Evolutionary conservation across 1,140 invertebrate genomes (phyloP), one percentile per base, ranked within the genome.

Genomic region (Cotesia glomerata): DNA sequence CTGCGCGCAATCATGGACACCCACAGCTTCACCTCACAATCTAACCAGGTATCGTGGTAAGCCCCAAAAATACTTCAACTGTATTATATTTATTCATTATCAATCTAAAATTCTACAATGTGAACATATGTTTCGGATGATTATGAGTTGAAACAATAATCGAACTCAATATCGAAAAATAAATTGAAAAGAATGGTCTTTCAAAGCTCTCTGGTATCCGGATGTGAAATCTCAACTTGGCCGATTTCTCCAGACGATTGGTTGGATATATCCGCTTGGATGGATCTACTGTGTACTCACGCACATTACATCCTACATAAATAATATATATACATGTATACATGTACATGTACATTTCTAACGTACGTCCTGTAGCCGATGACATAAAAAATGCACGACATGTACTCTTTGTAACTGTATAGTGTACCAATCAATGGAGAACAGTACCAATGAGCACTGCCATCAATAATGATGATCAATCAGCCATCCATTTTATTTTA

Each of bases 361-460:
- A 45, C 67, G 51, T 18, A 71, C 56, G 45, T 65, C 65, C 65
- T 56, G 72, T 68, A 18, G 49, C 61, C n/a, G 3, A 51, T 49
- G 56, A 69, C 39, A 54, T 67, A 67, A 67, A 34, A 51, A 67
- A 67, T 73, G 76, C 76, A 69, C 51, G 61, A 11, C 74, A 67
- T 77, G 76, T 76, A 73, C 69, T 72, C 62, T 61, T 69, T 52
- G 74, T 77, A 77, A 77, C 76, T 77, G 76, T 77, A 76, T 52
- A 65, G 18, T 62, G 39, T 45, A 62, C 26, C 65, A 16, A 39
- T 35, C 39, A 51, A 59, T 52, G 49, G 11, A 26, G 58, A 61
- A 49, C 13, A 69, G 13, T 51, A 34, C 11, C 61, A 63, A 63
- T 4, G 8, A 36, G n/a, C 11, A 63, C 35, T 35, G 34, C 35